Evolutionary conservation across 2,888 invertebrate genomes (phyloP).

Genomic region (Torymus aiolomorphi): DNA sequence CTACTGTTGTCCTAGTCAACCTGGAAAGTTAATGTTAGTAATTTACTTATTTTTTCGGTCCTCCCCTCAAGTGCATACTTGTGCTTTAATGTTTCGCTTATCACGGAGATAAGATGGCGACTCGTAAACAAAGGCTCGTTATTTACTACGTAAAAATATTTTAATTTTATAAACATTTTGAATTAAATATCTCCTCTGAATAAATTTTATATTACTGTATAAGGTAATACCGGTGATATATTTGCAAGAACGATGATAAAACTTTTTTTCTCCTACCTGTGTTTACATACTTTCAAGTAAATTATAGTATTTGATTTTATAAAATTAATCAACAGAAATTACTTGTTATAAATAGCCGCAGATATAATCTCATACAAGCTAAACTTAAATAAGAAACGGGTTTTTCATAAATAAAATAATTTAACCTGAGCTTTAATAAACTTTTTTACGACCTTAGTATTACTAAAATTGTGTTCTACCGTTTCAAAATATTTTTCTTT

Average conservation of each 20-base stretch:
- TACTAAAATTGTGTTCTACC: constrained; percentile 45
- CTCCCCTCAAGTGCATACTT: constrained; percentile 41
- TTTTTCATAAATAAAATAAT: background rate
- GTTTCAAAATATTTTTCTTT: constrained; percentile 45
- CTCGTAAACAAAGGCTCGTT: constrained; percentile 44
- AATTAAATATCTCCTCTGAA: background rate
- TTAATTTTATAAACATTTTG: background rate
- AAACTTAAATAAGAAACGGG: constrained; percentile 24
- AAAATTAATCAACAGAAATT: background rate
- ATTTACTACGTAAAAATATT: constrained; percentile 14
- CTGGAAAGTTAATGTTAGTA: constrained; percentile 43
- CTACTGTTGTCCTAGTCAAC: constrained; percentile 50
- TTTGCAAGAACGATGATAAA: too few relatives aligned
- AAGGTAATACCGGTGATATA: too few relatives aligned
- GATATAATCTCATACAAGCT: constrained; percentile 6
- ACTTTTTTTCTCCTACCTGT: too few relatives aligned
- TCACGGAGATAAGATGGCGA: constrained; percentile 31
- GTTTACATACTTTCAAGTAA: background rate
- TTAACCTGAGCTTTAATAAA: constrained; percentile 24
- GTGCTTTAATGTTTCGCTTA: constrained; percentile 48
- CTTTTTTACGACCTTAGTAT: constrained; percentile 37
- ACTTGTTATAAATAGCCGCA: constrained; percentile 2
- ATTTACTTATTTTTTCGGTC: constrained; percentile 36
- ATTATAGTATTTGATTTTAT: background rate
- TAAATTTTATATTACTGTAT: too few relatives aligned